Base-by-base conservation (phyloP, 2,888 invertebrate species). In the Podabrus alpinus region DNA sequence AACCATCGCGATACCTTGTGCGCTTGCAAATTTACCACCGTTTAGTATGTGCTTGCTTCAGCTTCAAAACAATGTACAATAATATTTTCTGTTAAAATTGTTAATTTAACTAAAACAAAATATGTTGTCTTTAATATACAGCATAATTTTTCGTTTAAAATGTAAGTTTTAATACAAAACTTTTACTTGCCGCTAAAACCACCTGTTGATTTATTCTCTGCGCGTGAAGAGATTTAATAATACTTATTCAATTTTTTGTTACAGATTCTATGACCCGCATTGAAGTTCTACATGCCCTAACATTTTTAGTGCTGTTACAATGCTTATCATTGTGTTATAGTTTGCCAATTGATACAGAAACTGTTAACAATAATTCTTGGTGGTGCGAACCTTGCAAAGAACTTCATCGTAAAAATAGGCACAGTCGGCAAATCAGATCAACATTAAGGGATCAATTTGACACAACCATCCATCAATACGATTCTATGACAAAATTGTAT, bases 1-100 rank as follows among this genome's bases (percentile, higher is more conserved):
- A 81, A 79, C 81, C n/a, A n/a, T n/a, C 82, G 83, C 80, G 81
- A 78, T 81, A 82, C 82, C 80, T 82, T 79, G 79, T 79, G 80
- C 81, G 80, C 79, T 81, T 81, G 77, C 77, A 71, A 74, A 77
- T 77, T 77, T 74, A 78, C 81, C 79, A 80, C 80, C 79, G 71
- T 67, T 68, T 59, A 24, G 68, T 64, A 21, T 19, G 19, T 64
- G n/a, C n/a, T 17, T 16, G 60, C 60, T 24, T 45, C 45, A 45
- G 19, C 21, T 64, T 64, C 62, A 64, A 19, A 19, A 21, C 21
- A 17, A 64, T 19, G 19, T 64, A 9, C 21, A 64, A 64, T 19
- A 19, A 19, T 64, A 64, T 19, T 64, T 64, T n/a, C n/a, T 64
- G 17, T 64, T 64, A 64, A 64, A 64, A 64, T 64, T 13, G 17